Evolutionary conservation across 2,888 invertebrate species (phyloP), one percentile per base, ranked within the genome.

Genomic region (Acleris emargana): DNA sequence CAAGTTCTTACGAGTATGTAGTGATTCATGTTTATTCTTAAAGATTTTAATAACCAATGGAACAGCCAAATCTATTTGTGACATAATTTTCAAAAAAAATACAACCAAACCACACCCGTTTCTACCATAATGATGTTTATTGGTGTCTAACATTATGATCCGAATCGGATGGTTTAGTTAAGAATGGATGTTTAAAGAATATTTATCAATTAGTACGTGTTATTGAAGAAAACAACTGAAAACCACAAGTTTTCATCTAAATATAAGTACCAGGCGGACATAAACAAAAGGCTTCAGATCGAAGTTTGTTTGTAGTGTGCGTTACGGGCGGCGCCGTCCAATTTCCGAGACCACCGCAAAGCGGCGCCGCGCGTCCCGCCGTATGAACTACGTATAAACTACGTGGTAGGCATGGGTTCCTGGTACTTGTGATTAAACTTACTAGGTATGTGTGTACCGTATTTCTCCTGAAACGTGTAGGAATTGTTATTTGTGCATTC

Each of bases 301-400:
- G 52, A 43, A 58, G 62, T 63, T 58, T 53, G 57, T 28, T 54
- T 53, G 47, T 62, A 66, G 66, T 59, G 66, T 71, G 71, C 72
- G 67, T 68, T 63, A 54, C 69, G 70, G 71, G 52, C 69, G 70
- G 71, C 67, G 68, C 69, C 71, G 73, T 83, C 79, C 83, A 87
- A 88, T 88, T 87, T 88, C 88, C 88, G 83, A 82, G 76, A 69
- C 71, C 69, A 74, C 74, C 76, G 76, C 80, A 79, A 80, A 85
- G 76, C 86, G 87, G 85, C 87, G 87, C 80, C 86, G 81, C 73
- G 73, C 79, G 82, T 82, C 76, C 68, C 59, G 54, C 47, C 53
- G n/a, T 22, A 55, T n/a, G 42, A n/a, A 16, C 57, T 43, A 55
- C 42, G 20, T n/a, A 22, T 17, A 20, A 55, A 20, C 55, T 57